Evolutionary conservation across 2,888 invertebrate genomes (phyloP).

Genomic region (Plebejus anna): DNA sequence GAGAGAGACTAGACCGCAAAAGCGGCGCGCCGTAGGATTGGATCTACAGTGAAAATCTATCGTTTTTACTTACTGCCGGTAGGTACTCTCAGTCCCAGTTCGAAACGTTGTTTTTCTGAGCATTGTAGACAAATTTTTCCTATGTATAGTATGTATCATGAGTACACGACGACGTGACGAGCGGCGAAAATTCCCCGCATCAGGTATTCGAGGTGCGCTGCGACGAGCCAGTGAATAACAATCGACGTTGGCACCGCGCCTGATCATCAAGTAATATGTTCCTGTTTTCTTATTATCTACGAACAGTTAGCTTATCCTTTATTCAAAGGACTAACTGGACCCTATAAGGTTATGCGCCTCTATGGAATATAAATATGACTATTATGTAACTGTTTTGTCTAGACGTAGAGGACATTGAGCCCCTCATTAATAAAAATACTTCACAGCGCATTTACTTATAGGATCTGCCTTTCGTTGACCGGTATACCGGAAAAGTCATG

Average conservation of each 20-base stretch:
- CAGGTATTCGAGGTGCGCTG: conserved; percentile 65
- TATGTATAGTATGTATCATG: neutral
- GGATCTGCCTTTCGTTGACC: too few species aligned
- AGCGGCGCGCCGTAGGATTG: too few species aligned
- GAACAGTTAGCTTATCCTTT: conserved; percentile 26
- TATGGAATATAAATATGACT: conserved; percentile 10
- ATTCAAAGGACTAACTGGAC: conserved; percentile 21
- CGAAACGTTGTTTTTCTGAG: neutral
- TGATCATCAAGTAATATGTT: conserved; percentile 42
- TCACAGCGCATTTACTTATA: neutral
- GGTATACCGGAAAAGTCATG: too few species aligned
- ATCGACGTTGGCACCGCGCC: conserved; percentile 65
- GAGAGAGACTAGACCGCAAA: too few species aligned
- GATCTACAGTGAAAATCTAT: too few species aligned
- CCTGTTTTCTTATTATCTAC: conserved; percentile 29
- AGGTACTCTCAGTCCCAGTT: too few species aligned
- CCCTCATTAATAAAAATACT: neutral
- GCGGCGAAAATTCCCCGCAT: conserved; percentile 72
- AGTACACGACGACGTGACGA: conserved; percentile 15
- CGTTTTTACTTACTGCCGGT: too few species aligned
- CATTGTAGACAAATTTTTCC: neutral
- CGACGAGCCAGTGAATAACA: conserved; percentile 66
- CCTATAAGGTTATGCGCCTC: neutral
- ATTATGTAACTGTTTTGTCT: neutral
- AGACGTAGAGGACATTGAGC: neutral